These are phyloP conservation scores for Bucorvus abyssinicus DNA, from an alignment of 2,797 vertebrate genomes.

Conservation along the genomic window DNA sequence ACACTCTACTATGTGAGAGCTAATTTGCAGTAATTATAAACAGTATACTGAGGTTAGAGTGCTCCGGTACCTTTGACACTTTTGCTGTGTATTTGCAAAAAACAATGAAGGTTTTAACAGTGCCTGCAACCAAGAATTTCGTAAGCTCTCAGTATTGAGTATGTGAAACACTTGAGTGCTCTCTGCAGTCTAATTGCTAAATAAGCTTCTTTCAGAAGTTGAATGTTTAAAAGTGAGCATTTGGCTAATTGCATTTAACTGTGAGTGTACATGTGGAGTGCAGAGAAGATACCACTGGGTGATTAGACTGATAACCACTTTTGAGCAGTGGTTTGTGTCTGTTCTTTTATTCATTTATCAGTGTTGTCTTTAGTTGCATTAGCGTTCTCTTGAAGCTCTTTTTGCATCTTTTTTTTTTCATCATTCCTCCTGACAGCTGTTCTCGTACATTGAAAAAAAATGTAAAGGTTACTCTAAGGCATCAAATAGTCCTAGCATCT, in stretches of 20 bases:
- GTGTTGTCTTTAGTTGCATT: not conserved
- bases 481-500: not conserved
- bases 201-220: not conserved
- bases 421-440: not conserved
- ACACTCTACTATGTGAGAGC: not conserved
- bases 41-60: fast-evolving
- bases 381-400: not conserved
- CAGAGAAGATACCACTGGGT: not conserved
- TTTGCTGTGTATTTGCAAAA: not conserved
- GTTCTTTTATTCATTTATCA: not conserved
- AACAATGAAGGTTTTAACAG: not conserved
- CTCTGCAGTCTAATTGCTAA: not conserved
- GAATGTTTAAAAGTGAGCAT: not conserved
- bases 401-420: not conserved
- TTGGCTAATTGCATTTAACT: not conserved
- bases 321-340: not conserved
- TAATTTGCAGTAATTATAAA: not conserved
- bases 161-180: not conserved
- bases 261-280: not conserved
- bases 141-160: not conserved
- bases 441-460: not conserved
- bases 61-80: not conserved
- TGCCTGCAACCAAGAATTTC: not conserved
- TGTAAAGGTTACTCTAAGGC: not conserved
- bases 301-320: not conserved